Base-by-base conservation (phyloP, 2,113 vertebrate species). In the Alectura lathami region DNA sequence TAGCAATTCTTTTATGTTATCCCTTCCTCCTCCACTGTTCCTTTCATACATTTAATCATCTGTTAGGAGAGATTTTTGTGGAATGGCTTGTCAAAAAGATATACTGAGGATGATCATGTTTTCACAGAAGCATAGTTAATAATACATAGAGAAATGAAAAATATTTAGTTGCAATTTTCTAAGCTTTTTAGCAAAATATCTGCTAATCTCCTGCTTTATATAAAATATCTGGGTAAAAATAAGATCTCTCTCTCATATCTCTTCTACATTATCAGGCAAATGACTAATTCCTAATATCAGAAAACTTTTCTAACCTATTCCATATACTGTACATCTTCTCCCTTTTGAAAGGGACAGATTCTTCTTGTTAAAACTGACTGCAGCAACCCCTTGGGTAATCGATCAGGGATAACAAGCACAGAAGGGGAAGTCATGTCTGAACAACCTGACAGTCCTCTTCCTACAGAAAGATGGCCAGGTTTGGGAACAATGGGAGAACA, bases 161-260 rank as follows among this genome's bases (percentile, higher is more conserved):
- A 91, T 85, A 96, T 75, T 96, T 87, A 91, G 87, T 60, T 79
- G 91, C 62, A 40, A 79, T 93, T 91, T 94, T 91, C 69, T 92
- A 69, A 84, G 78, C 78, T 92, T 89, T 92, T 92, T 72, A 89
- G 70, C 48, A 93, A 92, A 94, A 92, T 87, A 89, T 56, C 84
- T 63, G 34, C 62, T 94, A 53, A 82, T 59, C 51, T 87, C 69
- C 51, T 87, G 43, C 75, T 92, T 94, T 86, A 85, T 68, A 91
- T n/a, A 69, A 27, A 74, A 6, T 64, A 92, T 45, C 47, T 74
- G 40, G 11, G 29, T 78, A 91, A 76, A 93, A 88, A 67, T 53
- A 75, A 73, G 54, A 59, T 56, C 69, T 82, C 53, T 68, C 67
- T 3, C 29, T 64, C 51, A 72, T 70, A 75, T 89, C 22, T 23